These are phyloP conservation scores for Dinoponera quadriceps DNA, from an alignment of 1,140 invertebrate species.

Conservation along the genomic window DNA sequence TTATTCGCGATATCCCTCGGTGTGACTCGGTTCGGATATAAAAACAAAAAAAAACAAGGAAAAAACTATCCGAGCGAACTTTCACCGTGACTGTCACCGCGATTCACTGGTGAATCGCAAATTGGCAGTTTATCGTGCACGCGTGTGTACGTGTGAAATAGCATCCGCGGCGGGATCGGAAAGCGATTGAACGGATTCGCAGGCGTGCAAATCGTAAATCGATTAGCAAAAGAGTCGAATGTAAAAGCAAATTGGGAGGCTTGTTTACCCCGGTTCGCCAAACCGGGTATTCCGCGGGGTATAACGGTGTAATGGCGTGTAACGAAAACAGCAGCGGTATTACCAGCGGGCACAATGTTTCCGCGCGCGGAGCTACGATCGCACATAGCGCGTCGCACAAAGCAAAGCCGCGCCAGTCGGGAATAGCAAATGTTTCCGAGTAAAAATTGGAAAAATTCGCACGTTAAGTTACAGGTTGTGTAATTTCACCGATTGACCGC, in stretches of 20 bases:
- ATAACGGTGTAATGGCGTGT: constrained; percentile 68
- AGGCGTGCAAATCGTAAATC: constrained; percentile 32
- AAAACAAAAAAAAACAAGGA: no score
- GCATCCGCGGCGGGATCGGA: constrained; percentile 37
- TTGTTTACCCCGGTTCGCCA: constrained; percentile 70
- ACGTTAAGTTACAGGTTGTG: background rate
- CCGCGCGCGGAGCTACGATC: background rate
- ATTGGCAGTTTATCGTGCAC: constrained; percentile 57
- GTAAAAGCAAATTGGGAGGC: constrained; percentile 69
- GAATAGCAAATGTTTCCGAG: constrained; percentile 22
- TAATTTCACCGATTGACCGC: no score
- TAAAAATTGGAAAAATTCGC: constrained; percentile 9
- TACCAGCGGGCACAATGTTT: constrained; percentile 17
- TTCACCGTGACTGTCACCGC: constrained; percentile 43
- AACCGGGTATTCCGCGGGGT: constrained; percentile 57
- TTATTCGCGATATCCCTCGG: no score
- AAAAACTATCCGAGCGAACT: background rate
- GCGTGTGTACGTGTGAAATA: constrained; percentile 49
- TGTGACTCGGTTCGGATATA: no score
- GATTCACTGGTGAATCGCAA: constrained; percentile 23
- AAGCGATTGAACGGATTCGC: constrained; percentile 51
- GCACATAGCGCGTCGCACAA: background rate
- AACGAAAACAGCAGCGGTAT: constrained; percentile 64
- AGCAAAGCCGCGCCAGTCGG: background rate
- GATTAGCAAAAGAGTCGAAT: constrained; percentile 63